Evolutionary conservation across 2,113 vertebrate species (phyloP).

Genomic region (Coturnix japonica): DNA sequence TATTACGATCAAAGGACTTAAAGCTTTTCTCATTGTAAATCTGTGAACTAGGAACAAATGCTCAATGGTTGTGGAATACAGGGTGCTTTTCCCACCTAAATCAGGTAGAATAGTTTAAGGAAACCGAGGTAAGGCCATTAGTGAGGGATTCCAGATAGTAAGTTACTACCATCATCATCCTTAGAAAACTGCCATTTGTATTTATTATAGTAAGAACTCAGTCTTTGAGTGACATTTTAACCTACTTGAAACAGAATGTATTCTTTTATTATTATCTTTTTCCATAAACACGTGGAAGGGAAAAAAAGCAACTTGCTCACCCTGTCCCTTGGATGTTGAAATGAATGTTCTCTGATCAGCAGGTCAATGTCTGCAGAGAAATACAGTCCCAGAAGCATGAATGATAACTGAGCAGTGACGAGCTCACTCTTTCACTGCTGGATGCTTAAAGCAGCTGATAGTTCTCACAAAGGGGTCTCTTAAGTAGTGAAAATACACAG

Average conservation of each 20-base stretch:
- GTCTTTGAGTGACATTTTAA: neutral
- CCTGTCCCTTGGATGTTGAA: neutral
- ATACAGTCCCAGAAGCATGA: neutral
- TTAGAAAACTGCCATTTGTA: neutral
- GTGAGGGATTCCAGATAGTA: neutral
- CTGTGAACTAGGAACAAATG: neutral
- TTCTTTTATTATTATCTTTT: neutral
- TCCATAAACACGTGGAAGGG: neutral
- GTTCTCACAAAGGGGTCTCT: neutral
- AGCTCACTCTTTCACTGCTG: neutral
- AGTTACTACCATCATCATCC: neutral
- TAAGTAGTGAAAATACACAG: fast-evolving
- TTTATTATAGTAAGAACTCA: neutral
- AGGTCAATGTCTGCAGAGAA: neutral
- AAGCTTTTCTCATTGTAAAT: neutral
- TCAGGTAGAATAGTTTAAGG: neutral
- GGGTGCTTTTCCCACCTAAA: neutral
- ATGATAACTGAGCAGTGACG: neutral
- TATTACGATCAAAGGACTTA: neutral
- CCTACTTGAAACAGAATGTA: neutral
- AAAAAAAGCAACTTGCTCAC: neutral
- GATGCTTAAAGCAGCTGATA: neutral
- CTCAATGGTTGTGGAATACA: neutral
- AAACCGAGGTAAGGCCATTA: neutral
- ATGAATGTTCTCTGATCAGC: neutral